Base-by-base conservation (phyloP, 2,888 invertebrate genomes). In the Drosophila infuscata region DNA sequence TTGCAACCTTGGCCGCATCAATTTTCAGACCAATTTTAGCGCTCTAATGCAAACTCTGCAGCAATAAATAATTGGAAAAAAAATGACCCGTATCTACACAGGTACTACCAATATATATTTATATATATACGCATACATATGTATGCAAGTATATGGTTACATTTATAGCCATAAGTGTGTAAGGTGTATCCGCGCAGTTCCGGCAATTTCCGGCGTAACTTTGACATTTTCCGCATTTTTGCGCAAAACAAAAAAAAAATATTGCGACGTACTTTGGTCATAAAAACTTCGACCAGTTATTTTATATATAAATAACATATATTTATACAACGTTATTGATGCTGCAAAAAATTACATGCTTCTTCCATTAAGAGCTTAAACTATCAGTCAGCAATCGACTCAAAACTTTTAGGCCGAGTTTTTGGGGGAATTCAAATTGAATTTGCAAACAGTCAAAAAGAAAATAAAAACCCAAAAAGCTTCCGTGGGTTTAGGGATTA, bases 291-390 rank as follows among this genome's bases (percentile, higher is more conserved):
- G 69, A 35, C 35, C 56, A 54, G 54, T 49, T 60, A 63, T 60
- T 64, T 62, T 62, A 70, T 59, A 25, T 29, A 53, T 9, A 70
- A 51, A 77, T 58, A 69, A 48, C 30, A 63, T 9, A 54, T 69
- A 77, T 67, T 58, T 53, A 52, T 57, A 63, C 52, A 38, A 32
- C 8, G 32, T 30, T 60, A 56, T 58, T 58, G 61, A 79, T 63
- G 56, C 41, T n/a, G 33, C 6, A 61, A 25, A 41, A 61, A 59
- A 63, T 11, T 46, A 78, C 80, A 85, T 36, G 80, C 33, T 80
- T 89, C 48, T 61, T 70, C 89, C 85, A 85, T 85, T 85, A 85
- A 89, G 38, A 89, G 85, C 82, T 87, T 82, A 84, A 89, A 84
- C 89, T 81, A 83, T 79, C 71, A 64, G 66, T 66, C 49, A 36